Base-by-base conservation (phyloP, 2,113 vertebrate species). In the Podarcis muralis region DNA sequence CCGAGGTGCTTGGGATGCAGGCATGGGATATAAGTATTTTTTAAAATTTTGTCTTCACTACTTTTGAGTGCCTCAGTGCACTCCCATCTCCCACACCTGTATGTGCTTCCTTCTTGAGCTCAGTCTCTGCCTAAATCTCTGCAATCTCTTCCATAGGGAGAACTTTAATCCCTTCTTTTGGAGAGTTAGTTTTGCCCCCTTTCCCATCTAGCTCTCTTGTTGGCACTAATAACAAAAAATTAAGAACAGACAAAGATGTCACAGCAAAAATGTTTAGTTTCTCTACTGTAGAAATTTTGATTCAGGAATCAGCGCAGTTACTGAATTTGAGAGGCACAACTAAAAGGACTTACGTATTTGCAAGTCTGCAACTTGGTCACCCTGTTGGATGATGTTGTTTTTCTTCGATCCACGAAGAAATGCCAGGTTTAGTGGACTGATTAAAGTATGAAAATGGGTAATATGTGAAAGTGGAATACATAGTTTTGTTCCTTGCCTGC, bases 401-500 rank as follows among this genome's bases (percentile, higher is more conserved):
- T 43, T 43, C 40, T 43, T 43, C 37, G 40, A 43, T 43, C 40
- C 40, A 43, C 40, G 1, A 43, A 43, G 40, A 69, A 66, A 32
- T 91, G 89, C 71, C 2, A 72, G 74, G 69, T 48, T 88, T 43
- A 37, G 43, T 91, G 25, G n/a, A 82, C 57, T 86, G 40, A 0
- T 1, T 3, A 66, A 77, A 88, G 84, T 71, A 78, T 92, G 22
- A 88, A 90, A 93, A 86, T 66, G 59, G 22, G 40, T 68, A 77
- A 77, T 87, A 91, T 69, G 72, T 93, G 16, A 88, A 92, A 94
- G 87, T 53, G 62, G 18, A 48, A 69, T 53, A 12, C 48, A 53
- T 84, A 69, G n/a, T 88, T 88, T 69, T 88, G 62, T 78, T 78
- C 81, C 27, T 35, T 48, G 3, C 83, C 91, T 95, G 74, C 35